Conservation (phyloP, 2,888 invertebrate species). For the Pantelozetes paolii region DNA sequence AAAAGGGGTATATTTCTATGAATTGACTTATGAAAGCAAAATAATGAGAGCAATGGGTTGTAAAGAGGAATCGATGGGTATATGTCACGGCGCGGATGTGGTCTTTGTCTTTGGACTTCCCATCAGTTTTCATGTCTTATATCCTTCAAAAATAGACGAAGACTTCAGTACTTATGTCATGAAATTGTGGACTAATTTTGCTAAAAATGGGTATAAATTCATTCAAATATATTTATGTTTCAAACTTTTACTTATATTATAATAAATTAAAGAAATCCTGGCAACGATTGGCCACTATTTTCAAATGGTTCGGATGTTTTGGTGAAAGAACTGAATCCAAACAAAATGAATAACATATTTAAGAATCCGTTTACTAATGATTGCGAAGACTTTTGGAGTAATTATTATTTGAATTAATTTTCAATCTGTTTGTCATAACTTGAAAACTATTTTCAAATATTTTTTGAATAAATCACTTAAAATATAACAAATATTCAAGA, state of each 20-base stretch:
- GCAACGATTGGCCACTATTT: neutral
- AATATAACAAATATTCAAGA: too few relatives aligned
- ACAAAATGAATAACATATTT: neutral
- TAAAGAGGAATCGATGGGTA: neutral
- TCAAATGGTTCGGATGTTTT: neutral
- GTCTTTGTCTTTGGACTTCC: conserved; percentile 4
- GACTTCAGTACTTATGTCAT: conserved; percentile 27
- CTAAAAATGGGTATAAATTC: conserved; percentile 36
- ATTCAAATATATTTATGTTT: neutral
- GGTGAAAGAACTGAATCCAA: conserved; percentile 1
- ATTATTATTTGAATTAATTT: conserved; percentile 13
- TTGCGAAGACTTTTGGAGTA: conserved; percentile 34
- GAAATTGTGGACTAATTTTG: conserved; percentile 38
- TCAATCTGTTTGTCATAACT: neutral
- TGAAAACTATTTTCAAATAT: too few relatives aligned
- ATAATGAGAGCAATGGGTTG: neutral
- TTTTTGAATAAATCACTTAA: too few relatives aligned
- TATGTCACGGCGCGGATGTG: neutral
- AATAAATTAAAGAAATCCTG: neutral
- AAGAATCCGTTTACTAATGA: neutral
- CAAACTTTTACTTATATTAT: neutral
- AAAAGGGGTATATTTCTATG: too few relatives aligned
- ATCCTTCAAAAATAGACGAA: neutral
- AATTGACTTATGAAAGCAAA: neutral
- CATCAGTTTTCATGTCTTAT: too few relatives aligned